Evolutionary conservation across 2,888 invertebrate species (phyloP).

Genomic region (Chalcosyrphus nemorum): DNA sequence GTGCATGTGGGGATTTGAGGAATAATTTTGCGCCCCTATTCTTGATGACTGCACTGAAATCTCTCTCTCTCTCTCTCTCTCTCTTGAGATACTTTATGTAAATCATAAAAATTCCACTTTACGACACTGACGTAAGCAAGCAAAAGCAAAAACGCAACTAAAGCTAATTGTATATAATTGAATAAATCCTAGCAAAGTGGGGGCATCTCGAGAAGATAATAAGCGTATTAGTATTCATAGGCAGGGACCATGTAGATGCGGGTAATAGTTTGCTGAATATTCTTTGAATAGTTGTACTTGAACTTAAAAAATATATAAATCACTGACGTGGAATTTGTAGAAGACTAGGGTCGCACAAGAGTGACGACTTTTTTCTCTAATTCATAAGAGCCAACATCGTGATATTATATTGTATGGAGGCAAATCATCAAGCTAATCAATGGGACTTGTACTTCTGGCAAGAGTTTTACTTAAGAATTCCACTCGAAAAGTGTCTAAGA

Average conservation of each 20-base stretch:
- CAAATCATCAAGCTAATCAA: too few species aligned
- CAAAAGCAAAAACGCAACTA: not conserved
- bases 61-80: too few species aligned
- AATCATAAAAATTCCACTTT: conserved; percentile 23
- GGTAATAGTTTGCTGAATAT: conserved; percentile 15
- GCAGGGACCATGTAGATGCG: conserved; percentile 42
- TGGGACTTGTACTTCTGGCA: too few species aligned
- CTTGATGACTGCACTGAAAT: not conserved
- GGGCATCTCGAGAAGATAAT: conserved; percentile 54
- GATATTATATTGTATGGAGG: too few species aligned
- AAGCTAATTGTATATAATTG: conserved; percentile 67
- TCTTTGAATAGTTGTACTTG: conserved; percentile 10
- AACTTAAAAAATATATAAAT: conserved; percentile 10
- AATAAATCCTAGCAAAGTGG: conserved; percentile 55
- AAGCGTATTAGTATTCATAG: conserved; percentile 45
- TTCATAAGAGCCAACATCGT: too few species aligned
- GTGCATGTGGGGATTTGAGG: conserved; percentile 1
- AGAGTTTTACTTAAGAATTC: too few species aligned
- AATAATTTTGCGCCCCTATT: conserved; percentile 30
- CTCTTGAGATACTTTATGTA: conserved; percentile 32
- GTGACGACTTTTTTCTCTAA: not conserved
- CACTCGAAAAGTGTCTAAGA: too few species aligned
- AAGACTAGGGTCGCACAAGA: not conserved
- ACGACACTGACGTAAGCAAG: conserved; percentile 12
- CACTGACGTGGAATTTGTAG: not conserved